Evolutionary conservation across 2,888 invertebrate species (phyloP).

Genomic region (Temnothorax unifasciatus): DNA sequence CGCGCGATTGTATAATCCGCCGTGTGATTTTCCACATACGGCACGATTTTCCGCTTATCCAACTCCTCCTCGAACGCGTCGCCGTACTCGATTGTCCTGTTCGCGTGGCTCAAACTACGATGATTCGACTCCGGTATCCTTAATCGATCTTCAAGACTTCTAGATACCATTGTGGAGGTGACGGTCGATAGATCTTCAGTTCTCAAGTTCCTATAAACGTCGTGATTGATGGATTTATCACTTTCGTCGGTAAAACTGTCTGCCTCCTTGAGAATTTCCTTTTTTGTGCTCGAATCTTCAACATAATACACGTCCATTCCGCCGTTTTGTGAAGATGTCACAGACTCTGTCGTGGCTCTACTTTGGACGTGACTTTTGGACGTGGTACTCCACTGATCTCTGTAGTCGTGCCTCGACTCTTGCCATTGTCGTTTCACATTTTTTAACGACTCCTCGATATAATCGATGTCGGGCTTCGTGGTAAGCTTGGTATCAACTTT

Average conservation of each 20-base stretch:
- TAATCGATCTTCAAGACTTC: conserved; percentile 35
- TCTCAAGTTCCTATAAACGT: conserved; percentile 23
- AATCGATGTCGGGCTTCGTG: conserved; percentile 71
- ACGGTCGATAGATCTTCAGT: conserved; percentile 41
- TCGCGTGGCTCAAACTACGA: conserved; percentile 8
- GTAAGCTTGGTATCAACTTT: conserved; percentile 41
- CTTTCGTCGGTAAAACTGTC: conserved; percentile 22
- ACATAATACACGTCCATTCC: conserved; percentile 59
- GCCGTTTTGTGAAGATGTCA: conserved; percentile 51
- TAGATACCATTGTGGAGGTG: conserved; percentile 47
- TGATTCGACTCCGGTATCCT: conserved; percentile 33
- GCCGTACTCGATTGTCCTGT: conserved; percentile 62
- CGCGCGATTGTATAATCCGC: conserved; percentile 43
- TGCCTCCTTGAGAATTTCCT: conserved; percentile 30
- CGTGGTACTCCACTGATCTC: conserved; percentile 65
- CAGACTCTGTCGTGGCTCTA: conserved; percentile 23
- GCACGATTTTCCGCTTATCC: conserved; percentile 58
- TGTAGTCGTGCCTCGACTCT: conserved; percentile 62
- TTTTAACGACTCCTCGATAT: conserved; percentile 78
- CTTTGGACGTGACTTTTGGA: conserved; percentile 46
- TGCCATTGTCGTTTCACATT: conserved; percentile 76
- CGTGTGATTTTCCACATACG: conserved; percentile 59
- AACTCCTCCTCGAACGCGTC: conserved; percentile 64
- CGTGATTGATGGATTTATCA: conserved; percentile 23
- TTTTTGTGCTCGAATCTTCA: conserved; percentile 60